Percentiles rank a stretch among this genome's conserved stretches.
phyloP scores from a whole-genome alignment of 2,113 vertebrate genomes.

The Zosterops lateralis region DNA sequence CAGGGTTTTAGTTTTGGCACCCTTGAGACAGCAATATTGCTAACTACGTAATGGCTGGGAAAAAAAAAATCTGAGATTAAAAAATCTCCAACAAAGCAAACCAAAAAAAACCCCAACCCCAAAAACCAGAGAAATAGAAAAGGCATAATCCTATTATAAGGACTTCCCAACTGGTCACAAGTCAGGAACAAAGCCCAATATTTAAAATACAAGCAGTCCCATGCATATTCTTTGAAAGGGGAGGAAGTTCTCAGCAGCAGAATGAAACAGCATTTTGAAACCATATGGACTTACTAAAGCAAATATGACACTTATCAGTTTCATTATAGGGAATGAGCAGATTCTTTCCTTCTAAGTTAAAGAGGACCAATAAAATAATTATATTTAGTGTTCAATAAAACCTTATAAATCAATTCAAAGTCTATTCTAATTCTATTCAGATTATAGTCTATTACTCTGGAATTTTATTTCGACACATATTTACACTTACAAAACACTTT shows the following conservation, averaged over 20 bases:
- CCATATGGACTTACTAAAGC: background rate
- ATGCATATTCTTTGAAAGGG: background rate
- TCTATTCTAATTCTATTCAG: background rate
- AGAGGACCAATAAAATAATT: background rate
- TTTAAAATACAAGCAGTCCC: background rate
- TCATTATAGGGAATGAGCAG: background rate
- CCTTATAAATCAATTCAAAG: background rate
- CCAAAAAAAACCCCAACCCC: accelerated
- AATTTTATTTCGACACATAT: background rate
- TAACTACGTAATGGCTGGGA: background rate
- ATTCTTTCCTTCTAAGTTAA: background rate
- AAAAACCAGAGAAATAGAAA: background rate
- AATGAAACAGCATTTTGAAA: background rate
- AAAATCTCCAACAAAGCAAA: background rate
- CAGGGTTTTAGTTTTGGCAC: background rate
- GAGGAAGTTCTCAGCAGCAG: background rate
- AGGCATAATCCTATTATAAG: background rate
- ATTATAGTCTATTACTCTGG: background rate
- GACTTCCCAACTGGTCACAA: background rate
- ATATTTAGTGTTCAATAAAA: background rate
- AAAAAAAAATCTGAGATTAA: background rate
- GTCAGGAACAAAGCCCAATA: accelerated
- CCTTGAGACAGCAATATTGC: background rate
- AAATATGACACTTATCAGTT: background rate
- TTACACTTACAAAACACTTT: background rate